Conservation (phyloP, 2,113 vertebrate genomes). For the Melanotaenia duboulayi region DNA sequence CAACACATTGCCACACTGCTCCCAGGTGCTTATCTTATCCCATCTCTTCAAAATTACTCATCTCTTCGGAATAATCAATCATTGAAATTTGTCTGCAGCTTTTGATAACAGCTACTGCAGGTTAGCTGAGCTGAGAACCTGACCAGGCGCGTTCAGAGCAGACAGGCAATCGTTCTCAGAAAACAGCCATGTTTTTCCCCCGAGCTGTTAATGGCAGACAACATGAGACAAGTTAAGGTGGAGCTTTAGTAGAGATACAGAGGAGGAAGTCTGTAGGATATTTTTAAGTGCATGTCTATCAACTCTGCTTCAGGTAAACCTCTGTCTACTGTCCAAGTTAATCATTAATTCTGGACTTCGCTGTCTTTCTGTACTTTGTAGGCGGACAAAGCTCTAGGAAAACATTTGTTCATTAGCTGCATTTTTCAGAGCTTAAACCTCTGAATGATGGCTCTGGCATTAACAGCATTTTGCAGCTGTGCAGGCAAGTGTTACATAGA, state of each 20-base stretch:
- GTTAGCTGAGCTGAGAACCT: slow-evolving; percentile 49
- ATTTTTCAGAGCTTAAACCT: slow-evolving; percentile 23
- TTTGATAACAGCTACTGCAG: slow-evolving; percentile 61
- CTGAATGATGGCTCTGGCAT: slow-evolving; percentile 21
- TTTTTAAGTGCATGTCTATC: slow-evolving; percentile 49
- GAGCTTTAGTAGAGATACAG: slow-evolving; percentile 44
- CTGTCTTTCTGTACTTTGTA: slow-evolving; percentile 32
- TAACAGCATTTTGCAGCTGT: slow-evolving; percentile 40
- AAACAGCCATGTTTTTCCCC: slow-evolving; percentile 31
- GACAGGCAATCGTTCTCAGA: slow-evolving; percentile 36
- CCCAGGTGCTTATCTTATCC: slow-evolving; percentile 42
- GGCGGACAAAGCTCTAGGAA: slow-evolving; percentile 12
- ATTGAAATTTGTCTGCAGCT: slow-evolving; percentile 65
- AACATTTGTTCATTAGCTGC: slow-evolving; percentile 32
- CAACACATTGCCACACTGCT: slow-evolving; percentile 57
- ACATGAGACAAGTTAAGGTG: slow-evolving; percentile 43
- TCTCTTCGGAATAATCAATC: slow-evolving; percentile 57
- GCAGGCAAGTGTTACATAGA: slow-evolving; percentile 32
- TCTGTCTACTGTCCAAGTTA: slow-evolving; percentile 64
- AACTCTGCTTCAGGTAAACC: slow-evolving; percentile 54
- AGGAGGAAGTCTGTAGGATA: slow-evolving; percentile 62
- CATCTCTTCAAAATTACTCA: slow-evolving; percentile 40
- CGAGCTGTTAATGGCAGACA: slow-evolving; percentile 50
- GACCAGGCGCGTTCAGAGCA: slow-evolving; percentile 61
- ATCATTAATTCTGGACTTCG: slow-evolving; percentile 59